Percentiles rank a stretch among this genome's conserved stretches.
Evolutionary conservation across 2,797 vertebrate species (phyloP).

Genomic region (Acanthis flammea): DNA sequence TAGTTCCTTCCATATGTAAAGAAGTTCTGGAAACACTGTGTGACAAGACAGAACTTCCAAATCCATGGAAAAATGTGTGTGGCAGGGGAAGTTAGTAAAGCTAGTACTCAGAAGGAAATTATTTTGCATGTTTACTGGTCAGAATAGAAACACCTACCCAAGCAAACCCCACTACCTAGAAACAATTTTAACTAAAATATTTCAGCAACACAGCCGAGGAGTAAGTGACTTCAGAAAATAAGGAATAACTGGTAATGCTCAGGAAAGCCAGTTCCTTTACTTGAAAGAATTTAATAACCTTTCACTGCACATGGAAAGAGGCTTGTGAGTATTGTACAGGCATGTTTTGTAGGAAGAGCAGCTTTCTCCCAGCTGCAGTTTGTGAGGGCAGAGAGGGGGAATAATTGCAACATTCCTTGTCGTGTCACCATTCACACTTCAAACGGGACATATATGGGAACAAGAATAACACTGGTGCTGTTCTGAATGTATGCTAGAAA

Average conservation of each 20-base stretch:
- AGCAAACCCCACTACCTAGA: neutral
- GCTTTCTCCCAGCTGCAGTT: neutral
- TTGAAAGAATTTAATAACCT: neutral
- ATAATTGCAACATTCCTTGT: neutral
- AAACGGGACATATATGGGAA: neutral
- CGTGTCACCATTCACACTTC: neutral
- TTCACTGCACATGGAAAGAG: neutral
- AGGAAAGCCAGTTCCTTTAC: neutral
- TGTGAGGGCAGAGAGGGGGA: neutral
- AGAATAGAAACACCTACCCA: neutral
- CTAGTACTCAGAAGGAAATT: neutral
- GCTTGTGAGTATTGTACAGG: neutral
- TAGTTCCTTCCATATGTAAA: neutral
- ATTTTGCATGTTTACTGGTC: neutral
- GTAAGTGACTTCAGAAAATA: neutral
- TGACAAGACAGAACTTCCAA: neutral
- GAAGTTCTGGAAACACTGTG: neutral
- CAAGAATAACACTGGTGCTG: neutral
- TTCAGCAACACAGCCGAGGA: neutral
- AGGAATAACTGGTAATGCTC: neutral
- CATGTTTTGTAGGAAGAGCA: neutral
- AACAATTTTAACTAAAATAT: neutral
- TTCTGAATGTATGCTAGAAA: slow-evolving; percentile 1
- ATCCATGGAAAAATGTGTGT: neutral
- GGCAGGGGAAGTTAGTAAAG: neutral